These are phyloP conservation scores for Tiliacea aurago DNA, from an alignment of 2,888 invertebrate species.

Conservation along the genomic window DNA sequence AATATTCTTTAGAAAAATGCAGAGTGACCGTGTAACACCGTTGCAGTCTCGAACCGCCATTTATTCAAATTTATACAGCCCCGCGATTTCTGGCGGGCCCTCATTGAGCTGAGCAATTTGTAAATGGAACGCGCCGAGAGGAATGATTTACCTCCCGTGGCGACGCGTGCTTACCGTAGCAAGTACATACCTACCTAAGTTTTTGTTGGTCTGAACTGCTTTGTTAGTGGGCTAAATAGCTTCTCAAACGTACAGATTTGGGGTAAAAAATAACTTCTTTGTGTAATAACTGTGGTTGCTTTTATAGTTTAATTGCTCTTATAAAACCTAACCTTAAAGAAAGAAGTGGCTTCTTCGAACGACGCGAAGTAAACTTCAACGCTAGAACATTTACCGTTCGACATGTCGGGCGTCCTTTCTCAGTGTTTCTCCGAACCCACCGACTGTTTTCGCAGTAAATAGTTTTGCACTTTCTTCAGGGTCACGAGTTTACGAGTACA, in stretches of 20 bases:
- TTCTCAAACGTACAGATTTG: constrained; percentile 24
- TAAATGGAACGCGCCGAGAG: constrained; percentile 82
- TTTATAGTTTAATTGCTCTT: neutral
- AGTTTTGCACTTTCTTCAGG: constrained; percentile 52
- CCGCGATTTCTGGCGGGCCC: constrained; percentile 76
- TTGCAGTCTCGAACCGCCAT: constrained; percentile 73
- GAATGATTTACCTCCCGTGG: constrained; percentile 75
- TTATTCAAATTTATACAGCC: constrained; percentile 87
- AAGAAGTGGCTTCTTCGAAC: constrained; percentile 5
- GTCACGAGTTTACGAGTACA: constrained; percentile 41
- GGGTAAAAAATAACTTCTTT: neutral
- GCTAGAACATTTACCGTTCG: constrained; percentile 36
- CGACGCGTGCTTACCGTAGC: constrained; percentile 62
- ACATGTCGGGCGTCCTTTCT: constrained; percentile 17
- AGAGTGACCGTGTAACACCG: constrained; percentile 71
- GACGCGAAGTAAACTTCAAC: neutral
- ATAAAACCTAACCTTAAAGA: neutral
- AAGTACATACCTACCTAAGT: constrained; percentile 49
- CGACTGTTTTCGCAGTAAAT: constrained; percentile 37
- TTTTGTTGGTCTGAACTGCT: constrained; percentile 51
- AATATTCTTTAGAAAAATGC: constrained; percentile 68
- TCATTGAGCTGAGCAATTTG: constrained; percentile 85
- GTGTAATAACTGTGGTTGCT: neutral
- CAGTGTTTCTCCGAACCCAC: constrained; percentile 20
- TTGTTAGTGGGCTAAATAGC: constrained; percentile 54